These are phyloP conservation scores for Julus scandinavius DNA, from an alignment of 2,888 invertebrate species.

Conservation along the genomic window DNA sequence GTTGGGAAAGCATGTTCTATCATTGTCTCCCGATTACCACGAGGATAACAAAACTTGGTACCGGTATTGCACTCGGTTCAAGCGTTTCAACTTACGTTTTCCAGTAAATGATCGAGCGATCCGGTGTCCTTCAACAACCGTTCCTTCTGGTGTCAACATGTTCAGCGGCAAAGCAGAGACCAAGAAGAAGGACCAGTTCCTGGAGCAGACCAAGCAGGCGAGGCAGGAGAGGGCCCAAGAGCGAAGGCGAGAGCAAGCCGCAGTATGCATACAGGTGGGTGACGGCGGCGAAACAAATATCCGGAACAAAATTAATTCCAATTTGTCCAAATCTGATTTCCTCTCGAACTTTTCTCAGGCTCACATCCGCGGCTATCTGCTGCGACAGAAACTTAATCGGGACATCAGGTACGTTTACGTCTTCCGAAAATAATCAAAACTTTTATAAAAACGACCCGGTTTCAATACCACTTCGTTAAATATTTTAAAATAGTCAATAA, in stretches of 20 bases:
- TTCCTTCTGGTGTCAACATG: neutral
- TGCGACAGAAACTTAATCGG: slow-evolving; percentile 61
- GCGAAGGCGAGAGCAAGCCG: slow-evolving; percentile 81
- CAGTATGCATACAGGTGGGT: slow-evolving; percentile 77
- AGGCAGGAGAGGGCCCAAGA: slow-evolving; percentile 88
- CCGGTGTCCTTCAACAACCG: neutral
- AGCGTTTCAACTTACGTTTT: neutral
- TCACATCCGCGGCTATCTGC: slow-evolving; percentile 62
- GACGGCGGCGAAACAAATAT: slow-evolving; percentile 49
- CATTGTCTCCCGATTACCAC: no score
- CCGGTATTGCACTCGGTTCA: no score
- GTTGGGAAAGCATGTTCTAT: no score
- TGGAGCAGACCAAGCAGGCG: slow-evolving; percentile 91
- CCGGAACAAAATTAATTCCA: neutral
- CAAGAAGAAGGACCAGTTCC: slow-evolving; percentile 76
- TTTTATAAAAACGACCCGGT: no score
- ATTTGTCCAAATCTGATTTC: neutral
- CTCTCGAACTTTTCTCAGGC: slow-evolving; percentile 61
- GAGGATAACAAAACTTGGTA: no score
- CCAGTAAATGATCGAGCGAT: neutral
- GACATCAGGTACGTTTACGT: slow-evolving; percentile 59
- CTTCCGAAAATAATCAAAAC: neutral
- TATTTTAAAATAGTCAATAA: neutral
- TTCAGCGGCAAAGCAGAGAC: slow-evolving; percentile 43
- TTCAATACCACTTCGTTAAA: slow-evolving; percentile 54